These are phyloP conservation scores for Piscicola geometra DNA, from an alignment of 2,888 invertebrate species.

Conservation along the genomic window DNA sequence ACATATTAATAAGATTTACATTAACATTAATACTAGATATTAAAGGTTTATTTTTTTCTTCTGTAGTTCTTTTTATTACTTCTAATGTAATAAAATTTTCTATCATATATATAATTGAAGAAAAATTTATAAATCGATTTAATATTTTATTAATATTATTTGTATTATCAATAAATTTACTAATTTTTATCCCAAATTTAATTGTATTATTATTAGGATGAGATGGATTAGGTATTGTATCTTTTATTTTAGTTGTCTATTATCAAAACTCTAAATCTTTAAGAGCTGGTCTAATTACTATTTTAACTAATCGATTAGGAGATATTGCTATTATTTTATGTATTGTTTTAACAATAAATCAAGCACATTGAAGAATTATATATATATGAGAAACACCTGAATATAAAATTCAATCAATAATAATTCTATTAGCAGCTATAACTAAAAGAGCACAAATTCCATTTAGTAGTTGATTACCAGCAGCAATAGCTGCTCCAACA, in stretches of 20 bases:
- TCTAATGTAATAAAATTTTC: constrained; percentile 66
- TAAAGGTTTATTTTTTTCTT: constrained; percentile 38
- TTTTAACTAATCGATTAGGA: constrained; percentile 69
- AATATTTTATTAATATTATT: constrained; percentile 65
- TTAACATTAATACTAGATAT: constrained; percentile 39
- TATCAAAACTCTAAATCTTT: constrained; percentile 67
- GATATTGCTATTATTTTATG: constrained; percentile 66
- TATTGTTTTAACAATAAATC: constrained; percentile 54
- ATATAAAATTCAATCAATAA: constrained; percentile 57
- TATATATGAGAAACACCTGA: constrained; percentile 55
- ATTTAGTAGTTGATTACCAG: constrained; percentile 72
- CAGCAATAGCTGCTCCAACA: constrained; percentile 72
- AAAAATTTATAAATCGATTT: constrained; percentile 64
- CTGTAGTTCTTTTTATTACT: constrained; percentile 61
- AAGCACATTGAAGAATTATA: constrained; percentile 49
- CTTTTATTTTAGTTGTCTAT: constrained; percentile 70
- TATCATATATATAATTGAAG: constrained; percentile 63
- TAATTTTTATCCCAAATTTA: constrained; percentile 68
- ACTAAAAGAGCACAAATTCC: constrained; percentile 77
- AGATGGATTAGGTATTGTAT: constrained; percentile 69
- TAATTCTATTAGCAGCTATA: constrained; percentile 61
- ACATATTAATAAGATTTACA: constrained; percentile 9
- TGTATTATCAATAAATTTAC: constrained; percentile 66
- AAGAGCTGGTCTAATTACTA: constrained; percentile 70
- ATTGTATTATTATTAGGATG: constrained; percentile 69